Percentiles rank a stretch among this genome's conserved stretches.
These are phyloP conservation scores for Drosophila willistoni DNA, from an alignment of 1,140 invertebrate genomes.

Conservation along the genomic window DNA sequence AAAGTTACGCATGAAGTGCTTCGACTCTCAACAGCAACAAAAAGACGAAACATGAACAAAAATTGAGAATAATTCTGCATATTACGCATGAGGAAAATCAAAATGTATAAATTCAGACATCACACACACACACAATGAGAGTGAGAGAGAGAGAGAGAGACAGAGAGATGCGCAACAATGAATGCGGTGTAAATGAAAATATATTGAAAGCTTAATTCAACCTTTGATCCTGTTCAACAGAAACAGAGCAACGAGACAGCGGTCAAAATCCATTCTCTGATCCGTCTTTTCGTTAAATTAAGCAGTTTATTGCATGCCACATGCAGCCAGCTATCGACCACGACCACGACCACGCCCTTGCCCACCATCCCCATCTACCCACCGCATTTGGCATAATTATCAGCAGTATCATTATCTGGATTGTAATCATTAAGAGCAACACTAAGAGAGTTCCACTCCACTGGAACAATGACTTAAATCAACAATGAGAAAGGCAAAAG, in stretches of 20 bases:
- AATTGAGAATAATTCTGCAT: slow-evolving; percentile 11
- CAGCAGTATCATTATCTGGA: slow-evolving; percentile 37
- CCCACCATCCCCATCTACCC: neutral
- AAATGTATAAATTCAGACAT: slow-evolving; percentile 16
- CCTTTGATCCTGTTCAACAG: slow-evolving; percentile 9
- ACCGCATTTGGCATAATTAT: slow-evolving; percentile 32
- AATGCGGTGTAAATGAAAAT: slow-evolving; percentile 27
- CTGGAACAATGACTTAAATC: slow-evolving; percentile 16
- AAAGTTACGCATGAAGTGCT: slow-evolving; percentile 36
- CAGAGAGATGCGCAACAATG: neutral
- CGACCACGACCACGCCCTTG: neutral
- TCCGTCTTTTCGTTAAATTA: slow-evolving; percentile 38
- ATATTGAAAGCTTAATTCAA: slow-evolving; percentile 36
- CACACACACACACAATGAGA: neutral
- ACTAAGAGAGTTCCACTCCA: neutral
- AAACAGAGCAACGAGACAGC: slow-evolving; percentile 5
- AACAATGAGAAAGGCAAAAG: neutral
- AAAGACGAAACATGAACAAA: slow-evolving; percentile 11
- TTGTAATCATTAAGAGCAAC: slow-evolving; percentile 34
- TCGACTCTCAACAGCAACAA: slow-evolving; percentile 15
- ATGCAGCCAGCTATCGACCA: neutral
- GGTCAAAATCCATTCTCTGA: slow-evolving; percentile 3
- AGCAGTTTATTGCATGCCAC: slow-evolving; percentile 31
- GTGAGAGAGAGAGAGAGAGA: too few species aligned
- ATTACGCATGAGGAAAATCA: slow-evolving; percentile 18